Base-by-base conservation (phyloP, 2,797 vertebrate species). In the Pipistrellus pipistrellus region DNA sequence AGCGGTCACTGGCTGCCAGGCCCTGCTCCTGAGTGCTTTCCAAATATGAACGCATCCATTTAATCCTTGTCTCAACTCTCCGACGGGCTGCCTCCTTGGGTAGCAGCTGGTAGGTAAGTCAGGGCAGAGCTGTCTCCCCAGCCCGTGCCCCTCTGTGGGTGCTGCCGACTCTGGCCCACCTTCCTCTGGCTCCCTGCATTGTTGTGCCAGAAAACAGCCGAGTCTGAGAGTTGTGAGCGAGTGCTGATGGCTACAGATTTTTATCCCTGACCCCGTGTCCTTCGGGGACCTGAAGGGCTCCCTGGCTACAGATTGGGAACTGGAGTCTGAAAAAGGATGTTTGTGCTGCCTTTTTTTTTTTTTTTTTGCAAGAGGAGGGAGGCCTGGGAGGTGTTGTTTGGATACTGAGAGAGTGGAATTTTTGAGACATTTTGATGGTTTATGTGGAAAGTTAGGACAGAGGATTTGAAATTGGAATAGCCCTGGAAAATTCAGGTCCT, bases 391-490 rank as follows among this genome's bases (percentile, higher is more conserved):
- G 85, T 96, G 90, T 68, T 91, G 84, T 96, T 96, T 97, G 95
- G 94, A 90, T 95, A 88, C 90, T 69, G 82, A 96, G 80, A 87
- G 89, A 94, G 96, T 95, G 96, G 97, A 96, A 96, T 95, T 96
- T 96, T 94, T 96, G 94, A 97, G 78, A 75, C 92, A 72, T 76
- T 95, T 88, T 32, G 30, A 76, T 96, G 95, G 91, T 96, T 95
- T 92, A 88, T 95, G 86, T 94, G 96, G 92, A 97, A 96, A 96
- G 78, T 96, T 93, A 93, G 94, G 80, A 90, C 64, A 91, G 90
- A 93, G 72, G 85, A 93, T 95, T 94, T 97, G 85, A 86, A 95
- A 76, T 78, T 85, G 85, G 96, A 85, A 88, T 93, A 66, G 78
- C 92, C 72, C 85, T 95, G 95, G 96, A 96, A 97, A 96, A 90